Evolutionary conservation across 2,888 invertebrate genomes (phyloP).

Genomic region (Allygus modestus): DNA sequence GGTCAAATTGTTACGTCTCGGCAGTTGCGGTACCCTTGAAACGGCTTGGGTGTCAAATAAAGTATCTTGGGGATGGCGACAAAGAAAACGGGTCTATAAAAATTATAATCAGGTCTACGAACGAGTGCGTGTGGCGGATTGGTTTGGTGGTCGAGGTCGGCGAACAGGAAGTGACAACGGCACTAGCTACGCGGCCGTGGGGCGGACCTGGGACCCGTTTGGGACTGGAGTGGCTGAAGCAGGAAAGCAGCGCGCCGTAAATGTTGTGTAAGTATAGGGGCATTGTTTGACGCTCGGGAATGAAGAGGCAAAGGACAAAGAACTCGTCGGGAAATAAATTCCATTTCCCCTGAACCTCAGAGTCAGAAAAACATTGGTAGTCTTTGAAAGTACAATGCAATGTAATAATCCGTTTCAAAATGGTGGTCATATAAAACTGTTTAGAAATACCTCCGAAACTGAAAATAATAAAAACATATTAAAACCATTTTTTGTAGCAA

Average conservation of each 20-base stretch:
- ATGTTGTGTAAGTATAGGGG: no score
- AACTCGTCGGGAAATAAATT: no score
- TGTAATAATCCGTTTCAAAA: no score
- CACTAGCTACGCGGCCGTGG: neutral
- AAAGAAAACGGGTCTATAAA: neutral
- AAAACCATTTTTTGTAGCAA: no score
- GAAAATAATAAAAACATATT: no score
- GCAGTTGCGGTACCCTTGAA: neutral
- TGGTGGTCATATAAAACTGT: no score
- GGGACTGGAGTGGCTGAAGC: neutral
- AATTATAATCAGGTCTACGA: conserved; percentile 4
- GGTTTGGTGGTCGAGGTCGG: neutral
- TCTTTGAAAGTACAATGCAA: no score
- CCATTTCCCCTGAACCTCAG: no score
- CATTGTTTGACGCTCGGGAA: no score
- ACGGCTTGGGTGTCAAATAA: neutral
- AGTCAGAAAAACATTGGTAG: no score
- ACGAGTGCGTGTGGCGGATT: neutral
- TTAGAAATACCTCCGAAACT: no score
- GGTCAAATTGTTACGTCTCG: neutral
- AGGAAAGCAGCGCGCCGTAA: conserved; percentile 3
- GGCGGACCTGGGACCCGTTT: neutral
- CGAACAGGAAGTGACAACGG: conserved; percentile 1
- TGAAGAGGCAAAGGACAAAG: no score
- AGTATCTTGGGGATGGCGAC: neutral